phyloP scores from a whole-genome alignment of 2,797 vertebrate species.

The Peromyscus aztecus region DNA sequence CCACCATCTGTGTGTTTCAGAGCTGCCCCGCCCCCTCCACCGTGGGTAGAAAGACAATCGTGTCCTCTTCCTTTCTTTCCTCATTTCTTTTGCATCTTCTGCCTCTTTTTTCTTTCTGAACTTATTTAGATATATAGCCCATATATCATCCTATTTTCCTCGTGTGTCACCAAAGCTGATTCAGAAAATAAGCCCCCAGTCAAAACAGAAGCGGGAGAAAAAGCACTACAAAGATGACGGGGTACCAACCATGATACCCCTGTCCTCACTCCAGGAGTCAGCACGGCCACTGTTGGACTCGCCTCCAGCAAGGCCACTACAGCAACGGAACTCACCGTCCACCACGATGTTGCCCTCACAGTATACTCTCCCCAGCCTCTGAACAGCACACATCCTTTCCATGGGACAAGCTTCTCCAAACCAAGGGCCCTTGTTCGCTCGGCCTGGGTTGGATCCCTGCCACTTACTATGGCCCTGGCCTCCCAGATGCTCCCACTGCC shows the following conservation, averaged over 20 bases:
- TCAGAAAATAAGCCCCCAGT: neutral
- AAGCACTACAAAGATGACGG: neutral
- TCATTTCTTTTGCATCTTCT: neutral
- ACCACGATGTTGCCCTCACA: neutral
- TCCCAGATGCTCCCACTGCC: neutral
- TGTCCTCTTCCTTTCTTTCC: neutral
- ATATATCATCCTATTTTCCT: neutral
- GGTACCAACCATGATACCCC: neutral
- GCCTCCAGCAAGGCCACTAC: neutral
- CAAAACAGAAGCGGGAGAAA: neutral
- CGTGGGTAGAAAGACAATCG: neutral
- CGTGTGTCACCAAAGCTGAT: neutral
- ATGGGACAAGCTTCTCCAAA: neutral
- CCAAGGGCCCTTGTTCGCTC: neutral
- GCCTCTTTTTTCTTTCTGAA: neutral
- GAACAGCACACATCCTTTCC: neutral
- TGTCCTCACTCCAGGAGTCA: neutral
- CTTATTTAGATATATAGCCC: neutral
- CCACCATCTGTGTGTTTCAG: neutral
- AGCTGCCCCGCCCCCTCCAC: neutral
- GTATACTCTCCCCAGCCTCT: neutral
- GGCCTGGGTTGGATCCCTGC: neutral
- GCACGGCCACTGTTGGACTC: no score
- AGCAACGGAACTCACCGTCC: neutral
- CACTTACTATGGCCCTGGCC: no score